Evolutionary conservation across 2,797 vertebrate species (phyloP), one percentile per base, ranked within the genome.

Genomic region (Schizopygopsis malacanthus): DNA sequence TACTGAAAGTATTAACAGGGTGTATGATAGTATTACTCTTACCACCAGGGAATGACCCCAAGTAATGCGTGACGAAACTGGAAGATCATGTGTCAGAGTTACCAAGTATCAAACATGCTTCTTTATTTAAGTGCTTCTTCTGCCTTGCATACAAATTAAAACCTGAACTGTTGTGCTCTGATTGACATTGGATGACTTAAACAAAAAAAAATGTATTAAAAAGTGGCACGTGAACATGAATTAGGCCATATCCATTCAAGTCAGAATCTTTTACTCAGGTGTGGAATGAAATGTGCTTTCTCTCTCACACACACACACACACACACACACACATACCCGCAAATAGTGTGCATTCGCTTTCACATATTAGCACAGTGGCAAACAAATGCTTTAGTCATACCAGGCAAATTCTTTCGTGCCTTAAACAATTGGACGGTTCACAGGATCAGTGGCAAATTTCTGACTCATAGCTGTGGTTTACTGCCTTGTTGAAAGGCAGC

Each of bases 381-480:
- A 90, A 90, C 90, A 91, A 90, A 89, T 5, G 79, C 91, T 88
- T 63, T 79, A 81, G 90, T 92, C 92, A 92, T 93, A 90, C 88
- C 90, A 90, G 89, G 90, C 85, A 91, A 93, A 90, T 91, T 91
- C 89, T 89, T 13, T 87, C 41, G 69, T 18, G 81, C 90, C 86
- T 83, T 91, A 94, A 93, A 93, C 93, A 93, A 92, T 94, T 81
- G 71, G 88, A 90, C 83, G 91, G 88, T 94, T 93, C 90, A 90
- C 81, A 89, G 91, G 93, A 92, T 93, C 92, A 91, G 93, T 94
- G 92, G 93, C 88, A 81, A 92, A 90, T 93, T 91, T 89, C 92
- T 93, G 92, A 94, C 87, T 92, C 93, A 93, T 92, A 89, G 91
- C 92, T 91, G 94, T 89, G 93, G 93, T 93, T 95, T 93, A 90